A percentile compares a stretch with the other conserved stretches of the same genome.
phyloP scores from a whole-genome alignment of 2,797 vertebrate genomes.

The Schizopygopsis pylzovi region DNA sequence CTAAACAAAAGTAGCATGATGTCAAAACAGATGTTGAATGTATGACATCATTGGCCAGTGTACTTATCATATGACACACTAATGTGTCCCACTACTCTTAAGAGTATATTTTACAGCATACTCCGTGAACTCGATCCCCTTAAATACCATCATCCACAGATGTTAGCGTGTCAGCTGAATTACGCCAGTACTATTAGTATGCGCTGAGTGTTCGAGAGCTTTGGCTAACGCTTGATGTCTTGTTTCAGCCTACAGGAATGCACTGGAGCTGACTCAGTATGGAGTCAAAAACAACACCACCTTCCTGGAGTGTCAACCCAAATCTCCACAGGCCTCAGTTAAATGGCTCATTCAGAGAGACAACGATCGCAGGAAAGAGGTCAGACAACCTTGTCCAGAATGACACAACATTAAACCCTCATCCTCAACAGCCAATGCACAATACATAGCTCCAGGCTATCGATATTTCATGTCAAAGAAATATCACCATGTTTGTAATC shows the following conservation, averaged over 20 bases:
- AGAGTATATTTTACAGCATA: background rate
- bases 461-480: background rate
- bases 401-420: background rate
- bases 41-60: conserved; percentile 10
- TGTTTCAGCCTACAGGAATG: conserved; percentile 91
- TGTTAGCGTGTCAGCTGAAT: conserved; percentile 34
- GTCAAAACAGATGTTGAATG: conserved; percentile 19
- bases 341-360: conserved; percentile 96
- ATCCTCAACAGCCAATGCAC: background rate
- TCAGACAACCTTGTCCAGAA: conserved; percentile 66
- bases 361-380: conserved; percentile 97
- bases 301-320: conserved; percentile 94
- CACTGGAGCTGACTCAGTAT: conserved; percentile 92
- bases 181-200: conserved; percentile 48
- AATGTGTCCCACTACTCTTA: background rate
- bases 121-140: conserved; percentile 61
- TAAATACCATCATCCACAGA: conserved; percentile 53
- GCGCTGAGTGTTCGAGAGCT: conserved; percentile 42
- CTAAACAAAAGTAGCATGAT: conserved; percentile 13
- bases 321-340: conserved; percentile 92
- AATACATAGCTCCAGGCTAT: background rate
- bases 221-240: conserved; percentile 32
- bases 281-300: conserved; percentile 97
- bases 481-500: conserved; percentile 51
- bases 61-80: background rate